Conservation (phyloP, 2,113 vertebrate genomes). For the Sorex araneus region DNA sequence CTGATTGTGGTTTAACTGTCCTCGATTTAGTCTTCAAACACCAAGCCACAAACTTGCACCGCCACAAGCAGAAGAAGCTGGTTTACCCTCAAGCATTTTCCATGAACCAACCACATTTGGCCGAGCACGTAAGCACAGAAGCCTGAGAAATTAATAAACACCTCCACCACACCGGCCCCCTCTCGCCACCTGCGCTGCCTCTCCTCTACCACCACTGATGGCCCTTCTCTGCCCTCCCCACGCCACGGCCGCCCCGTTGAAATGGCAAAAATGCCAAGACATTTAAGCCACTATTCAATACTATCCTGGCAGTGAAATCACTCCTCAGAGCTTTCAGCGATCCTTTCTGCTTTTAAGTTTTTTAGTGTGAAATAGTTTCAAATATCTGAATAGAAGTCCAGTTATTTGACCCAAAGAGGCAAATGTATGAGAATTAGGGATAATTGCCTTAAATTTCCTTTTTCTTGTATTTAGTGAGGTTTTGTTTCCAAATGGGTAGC, state of each 20-base stretch:
- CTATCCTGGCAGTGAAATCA: neutral
- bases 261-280: neutral
- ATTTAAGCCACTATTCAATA: neutral
- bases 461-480: neutral
- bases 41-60: constrained; percentile 37
- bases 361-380: neutral
- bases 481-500: neutral
- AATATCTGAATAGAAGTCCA: neutral
- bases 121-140: constrained; percentile 30
- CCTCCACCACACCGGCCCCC: neutral
- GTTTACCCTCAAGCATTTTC: constrained; percentile 81
- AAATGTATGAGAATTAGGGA: neutral
- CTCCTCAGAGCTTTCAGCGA: neutral
- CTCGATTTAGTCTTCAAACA: constrained; percentile 66
- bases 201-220: neutral
- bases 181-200: neutral
- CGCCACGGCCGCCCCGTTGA: neutral
- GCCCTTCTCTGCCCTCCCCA: neutral
- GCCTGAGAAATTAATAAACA: constrained; percentile 51
- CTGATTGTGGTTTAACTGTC: constrained; percentile 87
- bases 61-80: constrained; percentile 61
- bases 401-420: neutral
- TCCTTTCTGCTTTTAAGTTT: neutral
- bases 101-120: constrained; percentile 75
- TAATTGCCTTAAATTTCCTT: neutral